Conservation (phyloP, 2,113 vertebrate genomes). For the Scomber colias region DNA sequence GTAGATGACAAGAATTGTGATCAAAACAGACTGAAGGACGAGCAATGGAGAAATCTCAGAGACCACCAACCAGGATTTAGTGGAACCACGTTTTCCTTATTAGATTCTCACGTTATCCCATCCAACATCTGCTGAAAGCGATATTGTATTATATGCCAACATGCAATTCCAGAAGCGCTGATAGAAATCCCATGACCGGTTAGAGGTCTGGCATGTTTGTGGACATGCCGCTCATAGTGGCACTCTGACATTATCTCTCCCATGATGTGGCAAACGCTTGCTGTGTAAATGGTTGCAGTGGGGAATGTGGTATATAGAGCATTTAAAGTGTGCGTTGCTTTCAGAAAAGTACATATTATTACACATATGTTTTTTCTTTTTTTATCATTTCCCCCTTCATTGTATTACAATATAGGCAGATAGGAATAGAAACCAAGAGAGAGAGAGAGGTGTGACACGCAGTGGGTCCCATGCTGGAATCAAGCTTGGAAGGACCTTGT, state of each 20-base stretch:
- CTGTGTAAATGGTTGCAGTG: constrained; percentile 19
- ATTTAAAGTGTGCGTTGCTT: background rate
- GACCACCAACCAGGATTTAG: constrained; percentile 44
- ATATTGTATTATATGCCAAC: constrained; percentile 12
- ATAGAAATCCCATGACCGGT: constrained; percentile 29
- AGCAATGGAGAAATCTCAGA: constrained; percentile 12
- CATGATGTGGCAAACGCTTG: background rate
- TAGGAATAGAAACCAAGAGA: too few species aligned
- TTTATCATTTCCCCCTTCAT: too few species aligned
- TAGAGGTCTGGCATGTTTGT: constrained; percentile 31
- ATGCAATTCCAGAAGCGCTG: constrained; percentile 27
- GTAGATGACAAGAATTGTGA: background rate
- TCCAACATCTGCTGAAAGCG: constrained; percentile 21
- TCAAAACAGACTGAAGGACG: constrained; percentile 36
- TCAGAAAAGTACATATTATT: constrained; percentile 10
- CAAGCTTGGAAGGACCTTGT: too few species aligned
- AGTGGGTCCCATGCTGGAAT: too few species aligned
- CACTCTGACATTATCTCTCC: constrained; percentile 19
- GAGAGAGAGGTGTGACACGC: too few species aligned
- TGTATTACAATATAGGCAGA: background rate
- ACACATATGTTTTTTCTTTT: background rate
- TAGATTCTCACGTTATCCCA: constrained; percentile 21
- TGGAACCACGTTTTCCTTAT: constrained; percentile 38
- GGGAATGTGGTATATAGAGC: constrained; percentile 14
- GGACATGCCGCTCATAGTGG: constrained; percentile 3